Evolutionary conservation across 2,888 invertebrate species (phyloP), one percentile per base, ranked within the genome.

Genomic region (Campoplex capitator): DNA sequence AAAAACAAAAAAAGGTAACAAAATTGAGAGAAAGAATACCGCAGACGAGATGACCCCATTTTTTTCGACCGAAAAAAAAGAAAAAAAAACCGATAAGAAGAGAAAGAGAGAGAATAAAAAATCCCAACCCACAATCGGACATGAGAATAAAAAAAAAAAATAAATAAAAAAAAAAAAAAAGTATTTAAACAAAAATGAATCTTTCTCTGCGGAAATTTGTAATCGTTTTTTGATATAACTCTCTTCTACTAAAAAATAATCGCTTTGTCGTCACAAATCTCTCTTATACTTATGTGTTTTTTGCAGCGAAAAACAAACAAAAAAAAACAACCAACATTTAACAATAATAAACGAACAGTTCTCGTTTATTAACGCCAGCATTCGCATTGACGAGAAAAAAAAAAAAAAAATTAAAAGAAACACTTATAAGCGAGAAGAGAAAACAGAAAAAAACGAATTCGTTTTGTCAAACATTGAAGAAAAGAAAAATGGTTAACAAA

Each of bases 171-270:
- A 80, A 35, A 79, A 68, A 62, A 38, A 67, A 68, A 62, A 38
- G 56, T 56, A 23, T 56, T 23, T 54, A 7, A 23, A 56, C n/a
- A 23, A 58, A 28, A 13, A 58, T 28, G 3, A 16, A 65, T 73
- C 70, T 85, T 88, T 88, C 88, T 86, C 87, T 88, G 88, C 88
- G 88, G 86, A 90, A 90, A 90, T 92, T 93, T 92, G 89, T 91
- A 92, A 92, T 91, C 90, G 88, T 88, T 91, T 92, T 91, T 92
- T 93, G 90, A 91, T 90, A 91, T 90, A 91, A 92, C 90, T 91
- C 89, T 91, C 89, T 91, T 92, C 91, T 90, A 91, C 89, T 90
- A 90, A 90, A 58, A 58, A 58, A 90, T 81, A 82, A 82, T 88
- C 88, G 86, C 89, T 89, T 88, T 80, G 81, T 90, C 89, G 91